Conservation (phyloP, 2,888 invertebrate genomes). For the Blastobasis adustella region DNA sequence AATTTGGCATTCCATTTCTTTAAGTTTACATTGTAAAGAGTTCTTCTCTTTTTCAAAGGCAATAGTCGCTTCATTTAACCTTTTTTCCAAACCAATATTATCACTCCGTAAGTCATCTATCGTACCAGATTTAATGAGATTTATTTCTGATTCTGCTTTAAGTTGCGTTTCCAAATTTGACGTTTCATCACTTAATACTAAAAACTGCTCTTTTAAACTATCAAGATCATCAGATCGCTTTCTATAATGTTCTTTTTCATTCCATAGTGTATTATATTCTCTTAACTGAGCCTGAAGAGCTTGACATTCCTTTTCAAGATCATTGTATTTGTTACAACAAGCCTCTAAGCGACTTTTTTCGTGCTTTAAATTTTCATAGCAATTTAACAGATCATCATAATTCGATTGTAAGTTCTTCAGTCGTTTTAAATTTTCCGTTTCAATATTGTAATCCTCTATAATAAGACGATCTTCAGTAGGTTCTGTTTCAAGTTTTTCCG, state of each 20-base stretch:
- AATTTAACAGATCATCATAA: slow-evolving; percentile 51
- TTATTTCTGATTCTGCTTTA: slow-evolving; percentile 58
- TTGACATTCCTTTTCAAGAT: slow-evolving; percentile 49
- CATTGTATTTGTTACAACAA: slow-evolving; percentile 43
- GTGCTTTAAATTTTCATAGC: slow-evolving; percentile 52
- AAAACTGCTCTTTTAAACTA: slow-evolving; percentile 50
- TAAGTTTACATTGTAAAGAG: slow-evolving; percentile 57
- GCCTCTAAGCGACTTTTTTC: slow-evolving; percentile 44
- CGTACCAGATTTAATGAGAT: slow-evolving; percentile 40
- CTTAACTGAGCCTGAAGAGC: slow-evolving; percentile 38
- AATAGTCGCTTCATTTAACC: slow-evolving; percentile 41
- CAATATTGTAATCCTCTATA: slow-evolving; percentile 36
- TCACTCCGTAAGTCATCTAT: slow-evolving; percentile 46
- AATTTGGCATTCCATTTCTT: slow-evolving; percentile 69
- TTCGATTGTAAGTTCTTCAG: slow-evolving; percentile 52
- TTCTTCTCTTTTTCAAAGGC: slow-evolving; percentile 65
- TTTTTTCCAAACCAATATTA: slow-evolving; percentile 47
- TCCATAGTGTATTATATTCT: slow-evolving; percentile 55
- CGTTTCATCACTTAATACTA: slow-evolving; percentile 55
- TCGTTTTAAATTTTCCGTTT: slow-evolving; percentile 48
- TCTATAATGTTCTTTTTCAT: slow-evolving; percentile 57
- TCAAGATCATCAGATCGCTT: slow-evolving; percentile 56
- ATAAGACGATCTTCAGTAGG: slow-evolving; percentile 23
- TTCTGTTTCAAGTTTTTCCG: slow-evolving; percentile 23
- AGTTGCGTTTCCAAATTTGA: slow-evolving; percentile 49